phyloP scores from a whole-genome alignment of 1,140 invertebrate species.

The Pseudomyrmex pallidus region DNA sequence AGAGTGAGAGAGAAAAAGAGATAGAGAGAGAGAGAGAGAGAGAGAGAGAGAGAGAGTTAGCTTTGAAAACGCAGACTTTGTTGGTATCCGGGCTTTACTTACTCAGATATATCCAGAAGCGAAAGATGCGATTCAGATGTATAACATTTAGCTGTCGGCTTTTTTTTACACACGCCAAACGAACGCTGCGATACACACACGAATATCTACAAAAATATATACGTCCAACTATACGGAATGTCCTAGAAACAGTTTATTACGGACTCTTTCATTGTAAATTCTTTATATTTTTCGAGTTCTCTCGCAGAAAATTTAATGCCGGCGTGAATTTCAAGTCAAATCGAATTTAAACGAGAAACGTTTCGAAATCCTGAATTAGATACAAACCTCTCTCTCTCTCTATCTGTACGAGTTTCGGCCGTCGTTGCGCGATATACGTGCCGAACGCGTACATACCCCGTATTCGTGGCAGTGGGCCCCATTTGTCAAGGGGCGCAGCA shows the following conservation, averaged over 20 bases:
- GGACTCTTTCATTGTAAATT: too few species aligned
- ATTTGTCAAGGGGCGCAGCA: conserved; percentile 77
- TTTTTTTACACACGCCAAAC: conserved; percentile 70
- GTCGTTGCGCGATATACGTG: conserved; percentile 60
- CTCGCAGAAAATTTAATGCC: too few species aligned
- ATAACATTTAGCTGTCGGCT: conserved; percentile 78
- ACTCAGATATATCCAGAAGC: not conserved
- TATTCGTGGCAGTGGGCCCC: conserved; percentile 67
- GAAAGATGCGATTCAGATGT: not conserved
- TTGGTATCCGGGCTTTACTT: conserved; percentile 34
- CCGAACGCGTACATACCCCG: conserved; percentile 61
- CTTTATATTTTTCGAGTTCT: too few species aligned
- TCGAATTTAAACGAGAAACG: conserved; percentile 38
- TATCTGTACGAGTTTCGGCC: conserved; percentile 56
- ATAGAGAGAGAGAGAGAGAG: too few species aligned
- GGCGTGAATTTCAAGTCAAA: not conserved
- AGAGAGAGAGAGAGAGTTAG: not conserved
- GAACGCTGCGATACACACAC: conserved; percentile 49
- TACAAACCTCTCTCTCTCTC: conserved; percentile 15
- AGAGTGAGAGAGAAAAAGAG: not conserved
- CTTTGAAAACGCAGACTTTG: conserved; percentile 33
- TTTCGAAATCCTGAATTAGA: conserved; percentile 13
- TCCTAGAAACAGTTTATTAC: not conserved
- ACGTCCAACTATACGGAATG: not conserved
- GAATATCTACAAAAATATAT: not conserved